A percentile compares a stretch with the other conserved stretches of the same genome.
Conservation (phyloP, 2,888 invertebrate genomes). For the Nemapogon koenigi region DNA sequence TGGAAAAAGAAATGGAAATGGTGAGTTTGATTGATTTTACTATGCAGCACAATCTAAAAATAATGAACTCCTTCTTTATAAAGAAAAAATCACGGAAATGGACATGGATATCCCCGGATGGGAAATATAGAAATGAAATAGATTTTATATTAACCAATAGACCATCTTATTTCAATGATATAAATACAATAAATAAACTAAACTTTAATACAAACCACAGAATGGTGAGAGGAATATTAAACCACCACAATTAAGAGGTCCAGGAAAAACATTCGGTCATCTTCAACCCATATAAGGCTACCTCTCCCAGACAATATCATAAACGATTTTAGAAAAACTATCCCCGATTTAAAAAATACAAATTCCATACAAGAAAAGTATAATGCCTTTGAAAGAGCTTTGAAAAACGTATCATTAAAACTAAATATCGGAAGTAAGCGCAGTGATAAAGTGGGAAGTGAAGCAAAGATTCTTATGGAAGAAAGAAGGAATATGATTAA, state of each 20-base stretch:
- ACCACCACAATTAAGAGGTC: neutral
- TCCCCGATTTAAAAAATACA: neutral
- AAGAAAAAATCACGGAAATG: slow-evolving; percentile 5
- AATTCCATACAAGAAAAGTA: neutral
- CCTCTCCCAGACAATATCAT: neutral
- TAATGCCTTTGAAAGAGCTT: neutral
- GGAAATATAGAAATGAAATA: slow-evolving; percentile 6
- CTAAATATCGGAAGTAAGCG: neutral
- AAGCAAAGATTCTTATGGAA: neutral
- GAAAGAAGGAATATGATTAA: neutral
- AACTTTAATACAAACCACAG: slow-evolving; percentile 10
- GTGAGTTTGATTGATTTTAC: slow-evolving; percentile 8
- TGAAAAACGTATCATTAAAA: neutral
- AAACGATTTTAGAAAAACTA: neutral
- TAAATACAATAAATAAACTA: slow-evolving; percentile 2
- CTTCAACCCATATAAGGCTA: neutral
- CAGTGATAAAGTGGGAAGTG: neutral
- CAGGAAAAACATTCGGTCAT: neutral
- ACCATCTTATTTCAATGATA: slow-evolving; percentile 2
- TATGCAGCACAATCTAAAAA: slow-evolving; percentile 8
- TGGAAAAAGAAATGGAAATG: neutral
- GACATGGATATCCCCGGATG: slow-evolving; percentile 8
- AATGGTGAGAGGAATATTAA: neutral
- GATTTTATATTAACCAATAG: slow-evolving; percentile 8
- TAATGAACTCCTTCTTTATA: slow-evolving; percentile 9